Evolutionary conservation across 2,113 vertebrate species (phyloP).

Genomic region (Semicossyphus pulcher): DNA sequence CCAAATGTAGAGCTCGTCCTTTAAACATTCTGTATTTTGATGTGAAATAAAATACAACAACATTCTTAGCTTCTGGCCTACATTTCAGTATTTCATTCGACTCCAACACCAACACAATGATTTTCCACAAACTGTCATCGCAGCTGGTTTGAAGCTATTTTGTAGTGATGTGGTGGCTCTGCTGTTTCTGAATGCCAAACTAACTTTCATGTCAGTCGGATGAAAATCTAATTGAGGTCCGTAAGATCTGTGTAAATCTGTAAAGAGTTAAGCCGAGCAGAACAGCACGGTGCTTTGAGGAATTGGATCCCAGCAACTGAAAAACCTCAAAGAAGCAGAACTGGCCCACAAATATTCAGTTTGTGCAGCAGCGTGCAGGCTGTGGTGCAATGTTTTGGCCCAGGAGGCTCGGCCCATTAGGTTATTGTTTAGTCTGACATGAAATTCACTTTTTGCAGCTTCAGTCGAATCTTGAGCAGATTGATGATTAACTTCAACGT

Average conservation of each 20-base stretch:
- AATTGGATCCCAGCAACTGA: constrained; percentile 6
- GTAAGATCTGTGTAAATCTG: constrained; percentile 29
- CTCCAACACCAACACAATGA: background rate
- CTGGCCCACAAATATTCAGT: constrained; percentile 9
- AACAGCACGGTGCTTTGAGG: constrained; percentile 30
- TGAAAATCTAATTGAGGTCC: constrained; percentile 18
- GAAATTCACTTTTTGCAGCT: background rate
- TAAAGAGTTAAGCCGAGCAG: constrained; percentile 1
- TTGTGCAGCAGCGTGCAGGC: constrained; percentile 13
- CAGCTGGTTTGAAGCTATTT: background rate
- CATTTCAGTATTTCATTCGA: background rate
- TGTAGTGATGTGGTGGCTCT: constrained; percentile 9
- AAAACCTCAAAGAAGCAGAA: constrained; percentile 41
- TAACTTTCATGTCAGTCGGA: constrained; percentile 22
- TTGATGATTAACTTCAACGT: background rate
- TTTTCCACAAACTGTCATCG: constrained; percentile 15
- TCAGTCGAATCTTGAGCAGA: background rate
- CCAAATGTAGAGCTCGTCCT: background rate
- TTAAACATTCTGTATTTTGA: background rate
- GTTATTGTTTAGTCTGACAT: constrained; percentile 15
- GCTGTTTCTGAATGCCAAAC: constrained; percentile 14
- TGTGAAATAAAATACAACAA: background rate
- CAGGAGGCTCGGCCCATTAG: background rate
- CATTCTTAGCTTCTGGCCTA: background rate
- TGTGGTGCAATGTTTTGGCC: background rate